Conservation (phyloP, 23 tunicate species). For the Diplosoma virens region DNA sequence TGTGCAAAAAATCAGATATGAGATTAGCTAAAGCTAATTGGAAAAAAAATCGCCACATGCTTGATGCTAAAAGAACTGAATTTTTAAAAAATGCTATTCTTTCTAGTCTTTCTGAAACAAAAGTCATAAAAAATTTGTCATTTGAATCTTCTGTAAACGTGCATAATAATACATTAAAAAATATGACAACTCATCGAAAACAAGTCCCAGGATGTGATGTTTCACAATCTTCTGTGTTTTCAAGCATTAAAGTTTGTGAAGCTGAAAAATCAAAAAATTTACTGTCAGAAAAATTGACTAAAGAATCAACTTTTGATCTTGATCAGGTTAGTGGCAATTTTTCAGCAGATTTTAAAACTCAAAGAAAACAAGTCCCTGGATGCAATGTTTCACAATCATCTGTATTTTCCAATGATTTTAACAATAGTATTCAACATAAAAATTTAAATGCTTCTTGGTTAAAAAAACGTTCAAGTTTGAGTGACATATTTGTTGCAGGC, state of each 20-base stretch:
- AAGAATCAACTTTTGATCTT: too few relatives aligned
- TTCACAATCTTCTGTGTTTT: constrained; percentile 27
- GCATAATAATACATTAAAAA: not conserved
- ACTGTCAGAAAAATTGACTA: too few relatives aligned
- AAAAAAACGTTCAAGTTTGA: too few relatives aligned
- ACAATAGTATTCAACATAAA: too few relatives aligned
- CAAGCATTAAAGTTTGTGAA: too few relatives aligned
- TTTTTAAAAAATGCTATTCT: constrained; percentile 16
- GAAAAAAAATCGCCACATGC: constrained; percentile 38
- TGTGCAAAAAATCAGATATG: constrained; percentile 48
- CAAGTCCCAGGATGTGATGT: not conserved
- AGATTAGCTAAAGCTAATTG: constrained; percentile 56
- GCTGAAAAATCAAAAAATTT: too few relatives aligned
- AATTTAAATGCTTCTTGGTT: too few relatives aligned
- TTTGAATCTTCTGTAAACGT: not conserved
- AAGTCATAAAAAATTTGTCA: not conserved
- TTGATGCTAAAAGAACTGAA: constrained; percentile 47
- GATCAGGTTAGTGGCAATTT: too few relatives aligned
- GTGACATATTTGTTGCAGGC: too few relatives aligned
- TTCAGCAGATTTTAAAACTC: not conserved
- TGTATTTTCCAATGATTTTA: not conserved
- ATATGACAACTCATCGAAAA: not conserved
- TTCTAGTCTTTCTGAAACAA: not conserved
- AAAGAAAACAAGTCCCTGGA: constrained; percentile 9
- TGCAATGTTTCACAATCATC: constrained; percentile 24